phyloP scores from a whole-genome alignment of 1,140 invertebrate genomes.

The Zaprionus capensis region DNA sequence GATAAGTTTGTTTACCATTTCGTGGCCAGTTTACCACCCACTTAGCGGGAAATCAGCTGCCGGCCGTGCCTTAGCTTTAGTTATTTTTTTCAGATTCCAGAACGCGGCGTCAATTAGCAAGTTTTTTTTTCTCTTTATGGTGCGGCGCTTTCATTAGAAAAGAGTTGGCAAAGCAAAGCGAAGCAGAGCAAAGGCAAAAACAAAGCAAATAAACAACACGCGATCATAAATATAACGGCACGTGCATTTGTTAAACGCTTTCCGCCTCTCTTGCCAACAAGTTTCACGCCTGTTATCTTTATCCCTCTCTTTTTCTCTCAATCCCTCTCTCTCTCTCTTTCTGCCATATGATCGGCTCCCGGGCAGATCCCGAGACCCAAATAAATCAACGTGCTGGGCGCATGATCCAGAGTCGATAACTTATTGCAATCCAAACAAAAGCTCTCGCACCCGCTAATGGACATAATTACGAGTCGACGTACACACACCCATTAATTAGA shows the following conservation, averaged over 20 bases:
- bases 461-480: constrained; percentile 26
- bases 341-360: constrained; percentile 11
- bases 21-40: constrained; percentile 21
- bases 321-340: not conserved
- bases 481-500: constrained; percentile 31
- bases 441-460: constrained; percentile 16
- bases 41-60: constrained; percentile 31
- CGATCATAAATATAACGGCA: constrained; percentile 54
- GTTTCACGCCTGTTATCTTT: not conserved
- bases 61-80: not conserved
- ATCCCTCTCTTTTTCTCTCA: not conserved
- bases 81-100: constrained; percentile 1
- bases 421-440: constrained; percentile 57
- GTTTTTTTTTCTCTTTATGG: constrained; percentile 4
- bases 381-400: constrained; percentile 40
- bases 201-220: constrained; percentile 54
- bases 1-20: constrained; percentile 29
- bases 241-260: constrained; percentile 36
- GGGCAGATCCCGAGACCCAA: constrained; percentile 12
- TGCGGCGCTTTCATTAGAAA: constrained; percentile 17
- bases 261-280: not conserved
- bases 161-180: constrained; percentile 25
- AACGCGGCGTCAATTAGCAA: constrained; percentile 29
- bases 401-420: constrained; percentile 48
- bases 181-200: constrained; percentile 11